Evolutionary conservation across 2,888 invertebrate species (phyloP).

Genomic region (Protophormia terraenovae): DNA sequence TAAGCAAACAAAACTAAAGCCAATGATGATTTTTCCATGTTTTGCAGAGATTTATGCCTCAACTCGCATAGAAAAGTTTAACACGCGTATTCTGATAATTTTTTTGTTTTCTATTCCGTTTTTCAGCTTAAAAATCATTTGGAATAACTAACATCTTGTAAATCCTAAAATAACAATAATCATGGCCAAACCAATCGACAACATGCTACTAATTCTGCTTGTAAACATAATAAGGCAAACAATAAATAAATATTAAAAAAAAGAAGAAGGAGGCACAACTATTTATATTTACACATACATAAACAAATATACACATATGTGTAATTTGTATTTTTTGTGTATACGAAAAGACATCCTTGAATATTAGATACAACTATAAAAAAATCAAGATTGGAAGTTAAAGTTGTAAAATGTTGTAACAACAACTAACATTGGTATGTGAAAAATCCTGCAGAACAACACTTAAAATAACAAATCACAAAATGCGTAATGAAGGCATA

Average conservation of each 20-base stretch:
- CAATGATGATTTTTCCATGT: constrained; percentile 13
- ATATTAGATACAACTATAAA: constrained; percentile 28
- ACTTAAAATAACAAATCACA: constrained; percentile 71
- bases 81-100: background rate
- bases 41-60: constrained; percentile 36
- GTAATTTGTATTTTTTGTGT: background rate
- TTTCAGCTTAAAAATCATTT: constrained; percentile 23
- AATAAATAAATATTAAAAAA: constrained; percentile 5
- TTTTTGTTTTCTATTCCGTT: background rate
- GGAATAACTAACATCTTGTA: constrained; percentile 38
- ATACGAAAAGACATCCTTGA: constrained; percentile 35
- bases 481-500: constrained; percentile 70
- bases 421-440: constrained; percentile 60
- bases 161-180: constrained; percentile 67
- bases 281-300: background rate
- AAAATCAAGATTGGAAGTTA: too few relatives aligned
- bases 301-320: background rate
- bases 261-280: constrained; percentile 18
- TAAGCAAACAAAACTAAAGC: constrained; percentile 10
- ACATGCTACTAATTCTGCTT: constrained; percentile 40
- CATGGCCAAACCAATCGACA: constrained; percentile 49
- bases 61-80: background rate
- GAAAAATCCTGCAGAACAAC: constrained; percentile 70
- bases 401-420: background rate
- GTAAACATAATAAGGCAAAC: constrained; percentile 42